Evolutionary conservation across 2,888 invertebrate species (phyloP).

Genomic region (Tuberolachnus salignus): DNA sequence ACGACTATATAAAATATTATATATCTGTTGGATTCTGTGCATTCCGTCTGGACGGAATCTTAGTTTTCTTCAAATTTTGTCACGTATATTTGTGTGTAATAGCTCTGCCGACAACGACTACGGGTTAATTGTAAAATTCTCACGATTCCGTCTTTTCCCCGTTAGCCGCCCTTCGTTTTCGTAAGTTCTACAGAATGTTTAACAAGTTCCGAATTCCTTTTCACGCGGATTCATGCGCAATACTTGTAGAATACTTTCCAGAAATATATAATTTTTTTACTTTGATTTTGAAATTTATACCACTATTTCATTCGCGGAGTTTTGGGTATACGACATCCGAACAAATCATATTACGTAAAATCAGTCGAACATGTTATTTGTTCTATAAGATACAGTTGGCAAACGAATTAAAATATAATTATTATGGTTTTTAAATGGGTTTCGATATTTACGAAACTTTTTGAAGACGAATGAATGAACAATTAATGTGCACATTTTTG

Average conservation of each 20-base stretch:
- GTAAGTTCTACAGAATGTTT: not conserved
- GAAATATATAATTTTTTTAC: not conserved
- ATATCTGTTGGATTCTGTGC: not conserved
- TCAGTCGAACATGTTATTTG: no score
- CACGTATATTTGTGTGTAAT: not conserved
- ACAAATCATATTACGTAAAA: no score
- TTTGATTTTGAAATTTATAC: not conserved
- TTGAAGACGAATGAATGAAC: constrained; percentile 26
- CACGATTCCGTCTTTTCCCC: not conserved
- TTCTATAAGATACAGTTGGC: no score
- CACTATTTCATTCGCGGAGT: no score
- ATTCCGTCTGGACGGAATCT: not conserved
- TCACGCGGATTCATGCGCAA: not conserved
- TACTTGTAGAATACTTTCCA: not conserved
- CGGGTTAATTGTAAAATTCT: not conserved
- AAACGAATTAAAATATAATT: no score
- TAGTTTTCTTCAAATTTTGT: constrained; percentile 3
- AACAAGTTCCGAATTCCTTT: no score
- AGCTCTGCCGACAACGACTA: not conserved
- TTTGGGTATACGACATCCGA: no score
- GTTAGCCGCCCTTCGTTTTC: not conserved
- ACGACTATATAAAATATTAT: not conserved
- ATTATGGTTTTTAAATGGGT: constrained; percentile 5
- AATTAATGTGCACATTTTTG: constrained; percentile 29
- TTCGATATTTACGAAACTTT: constrained; percentile 30